Base-by-base conservation (phyloP, 2,888 invertebrate genomes). In the Seira musarum region DNA sequence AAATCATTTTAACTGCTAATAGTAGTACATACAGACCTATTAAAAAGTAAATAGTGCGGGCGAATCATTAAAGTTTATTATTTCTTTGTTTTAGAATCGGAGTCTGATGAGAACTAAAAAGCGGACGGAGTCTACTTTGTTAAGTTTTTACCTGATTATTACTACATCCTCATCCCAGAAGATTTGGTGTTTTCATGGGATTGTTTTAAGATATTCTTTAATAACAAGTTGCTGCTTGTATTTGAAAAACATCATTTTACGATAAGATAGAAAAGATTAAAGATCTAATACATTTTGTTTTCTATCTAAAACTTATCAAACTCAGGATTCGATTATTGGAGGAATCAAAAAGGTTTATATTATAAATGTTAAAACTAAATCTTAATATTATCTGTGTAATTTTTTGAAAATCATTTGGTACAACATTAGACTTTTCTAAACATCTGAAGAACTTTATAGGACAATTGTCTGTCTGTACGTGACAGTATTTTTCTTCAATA, bases 61-160 rank as follows among this genome's bases (percentile, higher is more conserved):
- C 6, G 2, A 17, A 19, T 57, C 21, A n/a, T 72, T 30, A 5
- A 24, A 13, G 49, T 22, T 64, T 8, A 10, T 65, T 72, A 15
- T 24, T 78, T 63, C 46, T 72, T 61, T 65, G 67, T 64, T 85
- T 21, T 82, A 88, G 89, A 92, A 89, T 92, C 91, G 83, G 92
- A 92, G 88, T 92, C 92, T 82, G 92, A 89, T 67, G 91, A 90
- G 60, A 72, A 81, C 67, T 85, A 90, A 91, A 49, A 90, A 90
- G 57, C n/a, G n/a, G 30, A 30, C 30, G 61, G 15, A 73, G 61
- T 64, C 65, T 57, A 35, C 63, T 65, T 30, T 30, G 35, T 70
- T n/a, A 61, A 61, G 61, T 60, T 72, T 73, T 30, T 30, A 74
- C 74, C 75, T 66, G 70, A 69, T 68, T 57, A 57, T 30, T 30